phyloP scores from a whole-genome alignment of 2,113 vertebrate species.

The Dasyurus viverrinus region DNA sequence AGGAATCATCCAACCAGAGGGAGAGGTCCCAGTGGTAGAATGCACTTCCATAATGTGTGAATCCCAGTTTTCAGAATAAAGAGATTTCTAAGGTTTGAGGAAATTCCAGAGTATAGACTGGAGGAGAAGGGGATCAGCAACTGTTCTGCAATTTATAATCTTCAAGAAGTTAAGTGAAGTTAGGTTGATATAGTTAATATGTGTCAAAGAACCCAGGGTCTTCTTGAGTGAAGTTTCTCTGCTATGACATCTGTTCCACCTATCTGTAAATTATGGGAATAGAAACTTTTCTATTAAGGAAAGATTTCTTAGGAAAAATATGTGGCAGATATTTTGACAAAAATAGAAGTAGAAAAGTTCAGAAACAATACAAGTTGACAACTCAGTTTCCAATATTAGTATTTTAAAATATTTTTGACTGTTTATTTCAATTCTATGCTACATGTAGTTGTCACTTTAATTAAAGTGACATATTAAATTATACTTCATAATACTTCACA shows the following conservation, averaged over 20 bases:
- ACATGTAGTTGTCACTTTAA: neutral
- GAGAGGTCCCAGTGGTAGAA: neutral
- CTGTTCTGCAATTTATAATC: neutral
- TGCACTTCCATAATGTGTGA: neutral
- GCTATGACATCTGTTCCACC: neutral
- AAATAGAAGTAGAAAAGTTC: neutral
- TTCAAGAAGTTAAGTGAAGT: neutral
- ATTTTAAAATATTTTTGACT: neutral
- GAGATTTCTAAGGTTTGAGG: neutral
- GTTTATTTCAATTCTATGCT: neutral
- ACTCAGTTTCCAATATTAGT: conserved; percentile 2
- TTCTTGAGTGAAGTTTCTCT: neutral
- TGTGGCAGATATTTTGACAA: neutral
- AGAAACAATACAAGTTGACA: neutral
- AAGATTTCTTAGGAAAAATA: neutral
- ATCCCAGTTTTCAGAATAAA: neutral
- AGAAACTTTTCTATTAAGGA: neutral
- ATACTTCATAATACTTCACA: neutral
- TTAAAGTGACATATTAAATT: conserved; percentile 33
- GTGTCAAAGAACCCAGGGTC: neutral
- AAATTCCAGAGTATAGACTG: neutral
- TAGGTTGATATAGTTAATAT: neutral
- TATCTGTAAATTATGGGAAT: too few species aligned
- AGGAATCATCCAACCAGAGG: neutral
- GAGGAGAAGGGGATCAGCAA: neutral